Percentiles rank a stretch among this genome's conserved stretches.
phyloP scores from a whole-genome alignment of 2,888 invertebrate genomes.

The Brenthis daphne region DNA sequence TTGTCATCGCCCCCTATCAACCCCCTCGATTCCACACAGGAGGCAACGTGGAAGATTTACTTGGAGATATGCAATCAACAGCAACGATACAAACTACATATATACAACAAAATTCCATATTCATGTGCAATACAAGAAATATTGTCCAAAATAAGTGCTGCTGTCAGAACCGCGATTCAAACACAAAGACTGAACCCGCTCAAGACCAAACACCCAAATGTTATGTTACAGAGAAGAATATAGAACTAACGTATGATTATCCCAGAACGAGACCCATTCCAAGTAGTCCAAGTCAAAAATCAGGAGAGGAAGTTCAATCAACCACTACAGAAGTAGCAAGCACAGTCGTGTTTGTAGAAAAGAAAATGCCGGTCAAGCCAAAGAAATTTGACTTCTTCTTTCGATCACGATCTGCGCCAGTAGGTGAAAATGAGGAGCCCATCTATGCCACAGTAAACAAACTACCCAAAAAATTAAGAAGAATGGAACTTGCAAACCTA shows the following conservation, averaged over 20 bases:
- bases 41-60: constrained; percentile 86
- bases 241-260: constrained; percentile 77
- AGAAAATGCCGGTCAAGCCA: constrained; percentile 72
- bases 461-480: constrained; percentile 73
- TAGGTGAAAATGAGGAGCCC: constrained; percentile 76
- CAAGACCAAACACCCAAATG: constrained; percentile 59
- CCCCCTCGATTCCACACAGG: constrained; percentile 77
- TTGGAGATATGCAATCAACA: constrained; percentile 85
- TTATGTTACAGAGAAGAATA: constrained; percentile 78
- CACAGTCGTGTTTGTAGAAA: constrained; percentile 77
- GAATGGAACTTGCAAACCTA: constrained; percentile 74
- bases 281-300: constrained; percentile 59
- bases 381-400: constrained; percentile 77
- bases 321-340: constrained; percentile 79
- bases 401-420: constrained; percentile 77
- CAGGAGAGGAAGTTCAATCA: constrained; percentile 61
- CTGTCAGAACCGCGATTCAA: constrained; percentile 59
- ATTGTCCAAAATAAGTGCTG: constrained; percentile 71
- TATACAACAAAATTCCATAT: constrained; percentile 76
- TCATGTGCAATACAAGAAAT: constrained; percentile 76
- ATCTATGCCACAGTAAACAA: constrained; percentile 80
- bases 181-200: constrained; percentile 45
- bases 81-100: constrained; percentile 68
- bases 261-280: constrained; percentile 70
- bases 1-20: constrained; percentile 69